Evolutionary conservation across 2,797 vertebrate species (phyloP).

Genomic region (Syngnathus acus): DNA sequence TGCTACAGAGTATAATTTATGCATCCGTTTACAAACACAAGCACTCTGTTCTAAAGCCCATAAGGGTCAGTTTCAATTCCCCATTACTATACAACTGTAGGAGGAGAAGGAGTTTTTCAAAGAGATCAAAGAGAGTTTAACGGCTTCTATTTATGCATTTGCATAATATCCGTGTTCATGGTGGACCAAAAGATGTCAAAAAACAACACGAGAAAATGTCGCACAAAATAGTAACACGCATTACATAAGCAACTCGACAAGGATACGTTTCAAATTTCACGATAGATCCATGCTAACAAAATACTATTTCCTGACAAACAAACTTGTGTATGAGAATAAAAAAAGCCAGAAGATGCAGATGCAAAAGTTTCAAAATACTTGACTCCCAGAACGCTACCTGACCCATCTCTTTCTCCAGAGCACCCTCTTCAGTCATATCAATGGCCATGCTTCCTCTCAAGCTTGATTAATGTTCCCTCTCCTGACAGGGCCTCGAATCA

Average conservation of each 20-base stretch:
- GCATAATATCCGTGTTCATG: conserved; percentile 39
- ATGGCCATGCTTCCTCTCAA: conserved; percentile 52
- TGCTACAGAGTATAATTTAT: conserved; percentile 56
- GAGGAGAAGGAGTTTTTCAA: conserved; percentile 44
- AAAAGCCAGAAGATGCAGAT: not conserved
- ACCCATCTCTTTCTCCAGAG: conserved; percentile 10
- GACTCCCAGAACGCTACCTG: conserved; percentile 23
- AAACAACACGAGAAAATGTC: not conserved
- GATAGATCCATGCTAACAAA: not conserved
- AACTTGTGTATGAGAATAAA: not conserved
- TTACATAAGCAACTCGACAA: conserved; percentile 31
- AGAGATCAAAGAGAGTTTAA: conserved; percentile 49
- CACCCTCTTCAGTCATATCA: conserved; percentile 35
- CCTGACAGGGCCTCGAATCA: conserved; percentile 49
- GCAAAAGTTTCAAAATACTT: not conserved
- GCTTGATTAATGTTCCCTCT: conserved; percentile 58
- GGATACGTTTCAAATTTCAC: not conserved
- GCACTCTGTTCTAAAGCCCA: conserved; percentile 55
- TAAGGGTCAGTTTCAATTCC: conserved; percentile 52
- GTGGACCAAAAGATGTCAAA: conserved; percentile 37
- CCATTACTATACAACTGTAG: conserved; percentile 50
- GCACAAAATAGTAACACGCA: conserved; percentile 8
- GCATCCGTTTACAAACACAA: conserved; percentile 63
- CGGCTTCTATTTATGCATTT: conserved; percentile 35
- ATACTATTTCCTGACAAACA: not conserved